Conservation (phyloP, 1,140 invertebrate species). For the Caenorhabditis tropicalis region DNA sequence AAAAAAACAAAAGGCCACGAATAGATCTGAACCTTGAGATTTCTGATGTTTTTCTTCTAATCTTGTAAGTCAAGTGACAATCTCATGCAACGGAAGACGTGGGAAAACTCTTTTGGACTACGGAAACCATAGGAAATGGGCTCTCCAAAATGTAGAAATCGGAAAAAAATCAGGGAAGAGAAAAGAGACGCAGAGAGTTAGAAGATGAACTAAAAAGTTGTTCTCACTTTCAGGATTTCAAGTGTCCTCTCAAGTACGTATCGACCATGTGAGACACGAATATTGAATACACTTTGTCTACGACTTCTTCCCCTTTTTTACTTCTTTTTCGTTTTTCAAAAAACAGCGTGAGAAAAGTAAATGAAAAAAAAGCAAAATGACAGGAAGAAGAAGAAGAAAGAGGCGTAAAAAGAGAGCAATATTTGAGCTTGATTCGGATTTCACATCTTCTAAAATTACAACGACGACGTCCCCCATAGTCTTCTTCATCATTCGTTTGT, state of each 20-base stretch:
- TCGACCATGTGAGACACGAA: neutral
- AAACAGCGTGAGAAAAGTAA: neutral
- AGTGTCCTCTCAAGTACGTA: constrained; percentile 17
- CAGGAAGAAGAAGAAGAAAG: neutral
- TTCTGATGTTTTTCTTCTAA: neutral
- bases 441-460: constrained; percentile 40
- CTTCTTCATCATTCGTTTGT: neutral
- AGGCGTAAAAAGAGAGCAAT: constrained; percentile 33
- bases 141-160: neutral
- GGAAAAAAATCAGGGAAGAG: neutral
- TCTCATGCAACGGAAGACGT: neutral
- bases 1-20: neutral
- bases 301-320: neutral
- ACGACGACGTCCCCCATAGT: neutral
- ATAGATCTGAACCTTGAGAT: neutral
- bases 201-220: neutral
- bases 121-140: neutral
- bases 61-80: neutral
- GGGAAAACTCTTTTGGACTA: neutral
- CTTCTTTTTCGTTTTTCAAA: neutral
- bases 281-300: constrained; percentile 7
- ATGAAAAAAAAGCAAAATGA: constrained; percentile 12
- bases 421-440: constrained; percentile 40
- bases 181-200: neutral
- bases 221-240: constrained; percentile 35